These are phyloP conservation scores for Odontesthes bonariensis DNA, from an alignment of 2,113 vertebrate genomes.

Conservation along the genomic window DNA sequence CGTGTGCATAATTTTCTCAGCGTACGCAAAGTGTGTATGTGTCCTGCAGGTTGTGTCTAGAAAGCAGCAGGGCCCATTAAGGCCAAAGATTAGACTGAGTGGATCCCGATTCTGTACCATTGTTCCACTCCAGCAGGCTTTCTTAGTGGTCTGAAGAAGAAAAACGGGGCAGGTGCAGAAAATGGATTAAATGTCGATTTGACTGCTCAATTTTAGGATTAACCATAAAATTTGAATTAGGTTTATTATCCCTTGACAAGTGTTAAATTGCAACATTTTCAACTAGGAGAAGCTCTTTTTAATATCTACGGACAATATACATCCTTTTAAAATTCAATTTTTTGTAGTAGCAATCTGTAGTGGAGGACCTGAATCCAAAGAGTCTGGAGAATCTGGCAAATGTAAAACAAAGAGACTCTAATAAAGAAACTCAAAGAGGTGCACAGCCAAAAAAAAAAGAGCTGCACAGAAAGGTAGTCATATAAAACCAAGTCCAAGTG, in stretches of 20 bases:
- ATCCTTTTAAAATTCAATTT: not conserved
- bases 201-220: conserved; percentile 26
- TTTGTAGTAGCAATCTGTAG: not conserved
- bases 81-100: conserved; percentile 71
- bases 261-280: not conserved
- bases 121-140: conserved; percentile 58
- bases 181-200: conserved; percentile 54
- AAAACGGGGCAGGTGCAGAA: conserved; percentile 60
- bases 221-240: conserved; percentile 8
- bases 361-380: not conserved
- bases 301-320: not conserved
- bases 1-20: conserved; percentile 5
- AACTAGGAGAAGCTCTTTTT: not conserved
- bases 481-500: no score
- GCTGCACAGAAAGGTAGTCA: no score
- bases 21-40: conserved; percentile 26
- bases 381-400: no score
- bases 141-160: conserved; percentile 27
- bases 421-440: no score
- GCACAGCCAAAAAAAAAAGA: no score
- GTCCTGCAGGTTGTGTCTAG: conserved; percentile 59
- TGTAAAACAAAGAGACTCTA: no score
- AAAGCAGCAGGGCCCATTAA: conserved; percentile 67
- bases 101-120: conserved; percentile 67
- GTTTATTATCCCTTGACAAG: conserved; percentile 9